Evolutionary conservation across 64 coral and sea anemone genomes (phyloP).

Genomic region (Pocillopora verrucosa): DNA sequence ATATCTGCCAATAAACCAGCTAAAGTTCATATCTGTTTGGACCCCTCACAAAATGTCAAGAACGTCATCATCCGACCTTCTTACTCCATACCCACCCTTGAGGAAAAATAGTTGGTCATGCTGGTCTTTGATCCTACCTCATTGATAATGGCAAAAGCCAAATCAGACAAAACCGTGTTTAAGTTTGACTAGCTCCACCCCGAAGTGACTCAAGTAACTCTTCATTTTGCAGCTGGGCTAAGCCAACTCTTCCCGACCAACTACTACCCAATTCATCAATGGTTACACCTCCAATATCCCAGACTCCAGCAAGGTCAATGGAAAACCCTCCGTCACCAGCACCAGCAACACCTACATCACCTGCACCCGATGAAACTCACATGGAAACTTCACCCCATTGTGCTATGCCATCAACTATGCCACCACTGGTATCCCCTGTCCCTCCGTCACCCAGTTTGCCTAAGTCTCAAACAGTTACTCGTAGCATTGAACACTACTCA

Average conservation of each 20-base stretch:
- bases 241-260: constrained; percentile 3
- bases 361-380: not conserved
- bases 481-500: not conserved
- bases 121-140: constrained; percentile 52
- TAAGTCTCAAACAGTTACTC: constrained; percentile 35
- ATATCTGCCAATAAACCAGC: constrained; percentile 11
- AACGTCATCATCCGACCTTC: constrained; percentile 51
- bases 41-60: constrained; percentile 4
- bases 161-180: constrained; percentile 35
- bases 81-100: constrained; percentile 51
- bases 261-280: not conserved
- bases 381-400: not conserved
- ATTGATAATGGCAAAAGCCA: constrained; percentile 34
- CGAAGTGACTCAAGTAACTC: not conserved
- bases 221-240: not conserved
- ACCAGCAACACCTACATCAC: too few relatives aligned
- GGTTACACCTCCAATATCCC: not conserved
- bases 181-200: constrained; percentile 4
- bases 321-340: not conserved
- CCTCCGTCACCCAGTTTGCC: constrained; percentile 26
- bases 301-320: not conserved
- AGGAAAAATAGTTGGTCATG: constrained; percentile 24
- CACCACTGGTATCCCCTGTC: constrained; percentile 1
- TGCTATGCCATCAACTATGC: not conserved
- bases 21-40: not conserved